A percentile compares a stretch with the other conserved stretches of the same genome.
These are phyloP conservation scores for Mus caroli DNA, from an alignment of 2,797 vertebrate genomes.

Conservation along the genomic window DNA sequence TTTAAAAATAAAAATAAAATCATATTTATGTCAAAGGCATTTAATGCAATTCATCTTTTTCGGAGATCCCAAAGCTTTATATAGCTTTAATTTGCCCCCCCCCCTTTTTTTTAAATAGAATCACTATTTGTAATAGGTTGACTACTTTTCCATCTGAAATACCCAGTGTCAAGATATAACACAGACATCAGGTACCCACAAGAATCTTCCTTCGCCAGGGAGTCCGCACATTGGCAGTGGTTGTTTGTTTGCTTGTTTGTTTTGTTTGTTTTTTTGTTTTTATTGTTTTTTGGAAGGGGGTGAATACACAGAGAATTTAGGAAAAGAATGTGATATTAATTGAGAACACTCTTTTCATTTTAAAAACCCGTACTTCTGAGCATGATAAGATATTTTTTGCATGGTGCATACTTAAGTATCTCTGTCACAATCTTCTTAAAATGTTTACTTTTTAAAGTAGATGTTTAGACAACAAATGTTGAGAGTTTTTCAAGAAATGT, in stretches of 20 bases:
- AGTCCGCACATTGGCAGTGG: neutral
- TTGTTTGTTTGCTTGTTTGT: neutral
- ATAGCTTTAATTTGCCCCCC: constrained; percentile 4
- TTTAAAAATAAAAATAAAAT: neutral
- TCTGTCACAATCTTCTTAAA: neutral
- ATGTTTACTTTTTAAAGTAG: neutral
- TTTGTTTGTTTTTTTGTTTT: too few relatives aligned
- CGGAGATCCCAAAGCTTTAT: neutral
- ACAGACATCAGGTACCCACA: neutral
- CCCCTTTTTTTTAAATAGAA: neutral
- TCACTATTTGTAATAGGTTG: neutral
- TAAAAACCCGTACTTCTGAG: constrained; percentile 38
- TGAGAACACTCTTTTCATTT: constrained; percentile 49
- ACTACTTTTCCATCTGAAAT: constrained; percentile 19
- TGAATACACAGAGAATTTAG: neutral
- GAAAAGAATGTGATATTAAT: constrained; percentile 55
- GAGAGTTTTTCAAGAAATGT: constrained; percentile 49
- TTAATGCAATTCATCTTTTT: neutral
- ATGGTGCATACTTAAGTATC: neutral
- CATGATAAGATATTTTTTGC: neutral
- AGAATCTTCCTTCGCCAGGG: constrained; percentile 22
- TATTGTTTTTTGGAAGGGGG: too few relatives aligned
- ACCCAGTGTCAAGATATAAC: neutral
- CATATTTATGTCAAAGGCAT: constrained; percentile 1
- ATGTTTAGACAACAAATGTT: neutral